These are phyloP conservation scores for Clusia tigrina DNA, from an alignment of 2,888 invertebrate genomes.

Conservation along the genomic window DNA sequence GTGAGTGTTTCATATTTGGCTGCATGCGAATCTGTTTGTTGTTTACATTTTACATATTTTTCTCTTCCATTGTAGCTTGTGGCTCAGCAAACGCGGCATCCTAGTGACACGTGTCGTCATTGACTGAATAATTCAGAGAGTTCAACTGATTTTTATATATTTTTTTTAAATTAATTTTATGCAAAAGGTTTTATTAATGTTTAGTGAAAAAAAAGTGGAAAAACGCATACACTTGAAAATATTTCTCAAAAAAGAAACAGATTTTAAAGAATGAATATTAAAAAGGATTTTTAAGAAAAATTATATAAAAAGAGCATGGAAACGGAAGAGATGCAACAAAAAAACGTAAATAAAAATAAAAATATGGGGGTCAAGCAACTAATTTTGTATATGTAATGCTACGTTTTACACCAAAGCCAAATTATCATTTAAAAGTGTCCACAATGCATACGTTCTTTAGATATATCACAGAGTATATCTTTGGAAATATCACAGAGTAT, in stretches of 20 bases:
- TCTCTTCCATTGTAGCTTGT: slow-evolving; percentile 68
- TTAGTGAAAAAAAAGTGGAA: not conserved
- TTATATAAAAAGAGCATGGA: not conserved
- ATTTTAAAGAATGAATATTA: too few species aligned
- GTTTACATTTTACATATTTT: slow-evolving; percentile 1
- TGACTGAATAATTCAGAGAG: slow-evolving; percentile 61
- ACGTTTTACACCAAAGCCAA: too few species aligned
- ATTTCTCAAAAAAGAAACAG: too few species aligned
- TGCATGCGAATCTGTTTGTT: not conserved
- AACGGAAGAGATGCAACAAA: not conserved
- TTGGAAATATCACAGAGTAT: too few species aligned
- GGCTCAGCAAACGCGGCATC: slow-evolving; percentile 69
- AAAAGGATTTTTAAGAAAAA: too few species aligned
- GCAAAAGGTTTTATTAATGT: not conserved
- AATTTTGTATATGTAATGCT: not conserved
- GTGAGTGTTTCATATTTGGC: slow-evolving; percentile 65
- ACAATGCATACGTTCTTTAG: too few species aligned
- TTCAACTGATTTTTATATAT: slow-evolving; percentile 5
- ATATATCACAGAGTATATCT: too few species aligned
- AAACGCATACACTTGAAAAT: not conserved
- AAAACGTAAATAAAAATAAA: not conserved
- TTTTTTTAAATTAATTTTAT: not conserved
- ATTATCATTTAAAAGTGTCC: too few species aligned
- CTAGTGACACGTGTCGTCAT: slow-evolving; percentile 63
- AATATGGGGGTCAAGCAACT: not conserved